Evolutionary conservation across 1,140 invertebrate genomes (phyloP), one percentile per base, ranked within the genome.

Genomic region (Gryon sp.): DNA sequence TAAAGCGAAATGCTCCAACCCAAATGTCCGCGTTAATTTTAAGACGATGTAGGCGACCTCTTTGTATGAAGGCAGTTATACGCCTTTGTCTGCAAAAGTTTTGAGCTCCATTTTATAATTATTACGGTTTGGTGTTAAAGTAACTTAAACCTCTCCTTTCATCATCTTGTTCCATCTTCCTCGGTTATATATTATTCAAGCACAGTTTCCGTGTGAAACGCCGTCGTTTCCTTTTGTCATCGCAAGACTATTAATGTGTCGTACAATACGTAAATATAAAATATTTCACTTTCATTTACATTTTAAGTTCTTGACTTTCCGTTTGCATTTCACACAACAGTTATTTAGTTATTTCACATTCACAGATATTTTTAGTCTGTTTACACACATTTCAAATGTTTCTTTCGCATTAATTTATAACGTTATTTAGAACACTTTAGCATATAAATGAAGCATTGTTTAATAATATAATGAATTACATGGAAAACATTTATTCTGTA

Each of bases 41-140:
- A 46, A 40, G 53, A 41, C 55, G 22, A 66, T 8, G 19, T 50
- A 36, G 46, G 15, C 24, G 40, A 38, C 32, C 22, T 55, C 53
- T 68, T 68, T 55, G 48, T 68, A 76, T 53, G 20, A 11, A 62
- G 48, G 46, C 32, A 76, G 72, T 68, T 76, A 76, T 18, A 50
- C 18, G 14, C 62, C 46, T 83, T 82, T 81, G 78, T 82, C 76
- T 76, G 43, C 34, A 43, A 55, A 81, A 81, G 74, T 83, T 81
- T 78, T 70, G 75, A 70, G 63, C 75, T 62, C 59, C 69, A 76
- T 82, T 82, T 83, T 83, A 82, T 81, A 82, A 84, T 83, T 82
- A 76, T 79, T 76, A 63, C 63, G 68, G 59, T 65, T 34, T 43
- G 59, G 59, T 75, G 79, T 74, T 79, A 79, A 82, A 81, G 76